A percentile compares a stretch with the other conserved stretches of the same genome.
Evolutionary conservation across 2,113 vertebrate species (phyloP).

Genomic region (Catharus minimus): DNA sequence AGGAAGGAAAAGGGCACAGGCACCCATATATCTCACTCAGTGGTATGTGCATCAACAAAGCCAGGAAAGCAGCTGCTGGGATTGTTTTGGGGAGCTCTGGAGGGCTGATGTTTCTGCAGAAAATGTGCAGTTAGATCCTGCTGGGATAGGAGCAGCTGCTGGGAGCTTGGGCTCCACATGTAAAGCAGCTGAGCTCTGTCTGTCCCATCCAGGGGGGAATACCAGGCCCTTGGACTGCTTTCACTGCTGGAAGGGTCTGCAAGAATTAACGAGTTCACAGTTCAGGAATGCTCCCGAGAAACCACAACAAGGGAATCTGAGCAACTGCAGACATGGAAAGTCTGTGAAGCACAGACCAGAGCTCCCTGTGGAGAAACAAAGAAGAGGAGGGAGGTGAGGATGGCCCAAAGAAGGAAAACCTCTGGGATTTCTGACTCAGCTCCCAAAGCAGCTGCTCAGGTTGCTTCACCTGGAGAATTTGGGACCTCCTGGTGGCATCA

Average conservation of each 20-base stretch:
- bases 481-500: neutral
- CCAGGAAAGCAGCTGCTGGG: slow-evolving; percentile 29
- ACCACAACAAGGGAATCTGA: neutral
- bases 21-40: neutral
- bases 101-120: neutral
- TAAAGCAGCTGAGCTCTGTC: neutral
- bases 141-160: neutral
- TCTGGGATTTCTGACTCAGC: neutral
- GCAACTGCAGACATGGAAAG: neutral
- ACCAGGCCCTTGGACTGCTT: neutral
- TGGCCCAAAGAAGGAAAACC: neutral
- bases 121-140: slow-evolving; percentile 4
- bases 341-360: neutral
- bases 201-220: neutral
- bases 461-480: neutral
- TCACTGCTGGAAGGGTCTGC: neutral
- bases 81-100: neutral
- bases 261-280: neutral
- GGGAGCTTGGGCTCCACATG: neutral
- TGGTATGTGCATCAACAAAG: slow-evolving; percentile 17
- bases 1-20: neutral
- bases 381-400: neutral
- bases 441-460: neutral
- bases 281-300: neutral
- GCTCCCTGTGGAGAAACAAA: neutral